Evolutionary conservation across 2,797 vertebrate species (phyloP).

Genomic region (Paramormyrops hopkinsi): DNA sequence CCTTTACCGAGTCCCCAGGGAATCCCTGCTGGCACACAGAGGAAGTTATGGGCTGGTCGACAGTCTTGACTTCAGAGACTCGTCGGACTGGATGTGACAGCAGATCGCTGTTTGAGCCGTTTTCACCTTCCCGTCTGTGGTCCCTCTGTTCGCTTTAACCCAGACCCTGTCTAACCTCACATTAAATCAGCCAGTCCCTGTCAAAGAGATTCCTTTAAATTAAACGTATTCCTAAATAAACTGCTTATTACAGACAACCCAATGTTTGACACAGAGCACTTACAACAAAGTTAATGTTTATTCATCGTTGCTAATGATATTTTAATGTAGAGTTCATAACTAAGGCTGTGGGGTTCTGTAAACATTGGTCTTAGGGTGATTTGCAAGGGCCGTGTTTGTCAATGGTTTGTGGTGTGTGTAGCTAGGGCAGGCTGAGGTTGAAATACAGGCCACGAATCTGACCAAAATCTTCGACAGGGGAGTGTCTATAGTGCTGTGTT

Average conservation of each 20-base stretch:
- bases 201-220: not conserved
- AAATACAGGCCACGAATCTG: not conserved
- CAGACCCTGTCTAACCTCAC: not conserved
- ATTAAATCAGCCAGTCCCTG: not conserved
- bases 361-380: not conserved
- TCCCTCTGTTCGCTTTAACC: not conserved
- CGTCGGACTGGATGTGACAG: conserved; percentile 27
- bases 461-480: not conserved
- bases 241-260: not conserved
- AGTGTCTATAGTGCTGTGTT: not conserved
- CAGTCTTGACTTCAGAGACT: conserved; percentile 25
- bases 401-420: not conserved
- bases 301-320: not conserved
- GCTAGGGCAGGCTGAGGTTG: not conserved
- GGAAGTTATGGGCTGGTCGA: conserved; percentile 29
- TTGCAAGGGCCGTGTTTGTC: not conserved
- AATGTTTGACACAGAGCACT: not conserved
- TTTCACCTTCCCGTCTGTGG: not conserved
- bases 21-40: conserved; percentile 49
- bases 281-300: not conserved
- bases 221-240: not conserved
- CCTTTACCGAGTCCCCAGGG: conserved; percentile 59
- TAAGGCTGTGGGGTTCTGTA: not conserved
- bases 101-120: not conserved
- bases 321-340: not conserved